Base-by-base conservation (phyloP, 2,113 vertebrate genomes). In the Atlantisia rogersi region DNA sequence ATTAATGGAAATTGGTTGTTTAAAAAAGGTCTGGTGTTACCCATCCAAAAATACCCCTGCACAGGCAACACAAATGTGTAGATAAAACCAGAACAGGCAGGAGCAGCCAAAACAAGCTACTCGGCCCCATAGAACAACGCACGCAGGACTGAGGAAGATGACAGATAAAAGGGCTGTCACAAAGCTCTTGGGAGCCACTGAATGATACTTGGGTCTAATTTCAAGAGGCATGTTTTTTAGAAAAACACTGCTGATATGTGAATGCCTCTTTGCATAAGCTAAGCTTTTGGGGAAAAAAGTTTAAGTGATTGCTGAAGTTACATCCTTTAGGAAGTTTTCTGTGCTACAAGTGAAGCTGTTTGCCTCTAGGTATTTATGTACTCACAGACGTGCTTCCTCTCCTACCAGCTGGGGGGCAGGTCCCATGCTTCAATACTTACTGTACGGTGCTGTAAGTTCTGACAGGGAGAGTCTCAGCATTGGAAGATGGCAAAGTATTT, bases 51-150 rank as follows among this genome's bases (percentile, higher is more conserved):
- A 67, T 25, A 53, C 22, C n/a, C 44, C 15, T 28, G 31, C 29
- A 10, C 3, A 26, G 40, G 28, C 53, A 25, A 29, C 52, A 59
- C 58, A 62, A 44, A 32, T 6, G 8, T 5, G 15, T 15, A 26
- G 65, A 31, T 69, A 69, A 53, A 83, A 87, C 40, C 1, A 6
- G 59, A 44, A 5, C 31, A 24, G 82, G 53, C 42, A 53, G n/a
- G 29, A 69, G 42, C 56, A 16, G 24, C 15, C 32, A 14, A 4
- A 48, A 46, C 19, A 35, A 35, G 60, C 32, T 5, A 2, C 21
- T 58, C 42, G 37, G 42, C 42, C 32, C 65, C 0, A 2, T n/a
- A 15, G 32, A 63, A 16, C 31, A 14, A 24, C 2, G 0, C 10
- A 7, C 31, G 19, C 22, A 6, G 25, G 55, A 25, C 39, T 37